Conservation (phyloP, 2,888 invertebrate species). For the Phortica magna region DNA sequence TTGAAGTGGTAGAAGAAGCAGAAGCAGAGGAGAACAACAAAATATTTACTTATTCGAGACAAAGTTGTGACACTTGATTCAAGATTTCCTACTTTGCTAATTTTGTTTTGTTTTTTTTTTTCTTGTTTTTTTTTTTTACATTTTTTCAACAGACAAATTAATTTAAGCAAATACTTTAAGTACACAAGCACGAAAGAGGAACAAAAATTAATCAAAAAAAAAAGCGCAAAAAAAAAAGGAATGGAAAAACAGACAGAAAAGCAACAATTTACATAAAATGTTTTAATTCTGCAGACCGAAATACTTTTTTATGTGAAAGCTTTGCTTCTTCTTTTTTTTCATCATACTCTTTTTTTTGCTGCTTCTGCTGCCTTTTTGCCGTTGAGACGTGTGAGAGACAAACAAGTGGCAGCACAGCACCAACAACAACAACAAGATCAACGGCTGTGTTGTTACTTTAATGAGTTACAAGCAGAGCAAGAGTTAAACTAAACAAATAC, state of each 20-base stretch:
- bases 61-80: constrained; percentile 37
- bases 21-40: not conserved
- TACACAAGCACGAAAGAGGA: constrained; percentile 47
- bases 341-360: too few species aligned
- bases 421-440: constrained; percentile 31
- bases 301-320: constrained; percentile 31
- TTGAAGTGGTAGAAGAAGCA: not conserved
- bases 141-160: constrained; percentile 39
- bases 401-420: constrained; percentile 30
- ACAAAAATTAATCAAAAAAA: not conserved
- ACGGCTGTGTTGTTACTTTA: too few species aligned
- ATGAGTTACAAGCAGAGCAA: too few species aligned
- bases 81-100: constrained; percentile 50
- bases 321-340: too few species aligned
- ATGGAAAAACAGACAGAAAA: not conserved
- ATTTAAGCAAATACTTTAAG: constrained; percentile 69
- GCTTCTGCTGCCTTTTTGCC: too few species aligned
- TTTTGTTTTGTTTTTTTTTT: constrained; percentile 52
- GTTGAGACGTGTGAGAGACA: too few species aligned
- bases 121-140: constrained; percentile 44
- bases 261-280: constrained; percentile 65
- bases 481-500: too few species aligned
- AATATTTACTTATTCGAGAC: constrained; percentile 20
- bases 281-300: constrained; percentile 54
- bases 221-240: not conserved